phyloP scores from a whole-genome alignment of 2,797 vertebrate genomes.

The Oryzias dopingdopingensis region DNA sequence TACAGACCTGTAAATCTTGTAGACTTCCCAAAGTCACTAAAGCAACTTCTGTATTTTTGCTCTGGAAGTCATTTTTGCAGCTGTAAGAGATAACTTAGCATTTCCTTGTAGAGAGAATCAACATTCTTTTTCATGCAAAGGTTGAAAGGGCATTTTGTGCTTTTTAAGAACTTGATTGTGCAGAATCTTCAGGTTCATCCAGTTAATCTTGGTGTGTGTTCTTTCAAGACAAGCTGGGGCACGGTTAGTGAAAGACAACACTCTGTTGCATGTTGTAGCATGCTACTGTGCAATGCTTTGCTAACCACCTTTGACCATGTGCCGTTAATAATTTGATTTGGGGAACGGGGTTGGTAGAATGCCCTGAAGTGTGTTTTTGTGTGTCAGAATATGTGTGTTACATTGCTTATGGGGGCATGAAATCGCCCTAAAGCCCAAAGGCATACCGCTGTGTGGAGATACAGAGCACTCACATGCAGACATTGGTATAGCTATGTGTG shows the following conservation, averaged over 20 bases:
- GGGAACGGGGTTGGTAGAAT: conserved; percentile 53
- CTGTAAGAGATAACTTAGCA: background rate
- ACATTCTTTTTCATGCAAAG: background rate
- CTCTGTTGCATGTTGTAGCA: conserved; percentile 13
- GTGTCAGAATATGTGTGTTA: conserved; percentile 46
- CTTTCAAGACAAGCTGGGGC: conserved; percentile 4
- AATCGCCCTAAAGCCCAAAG: conserved; percentile 75
- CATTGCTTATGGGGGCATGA: conserved; percentile 81
- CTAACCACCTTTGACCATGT: conserved; percentile 29
- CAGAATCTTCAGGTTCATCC: background rate
- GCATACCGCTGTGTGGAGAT: conserved; percentile 59
- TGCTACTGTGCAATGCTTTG: conserved; percentile 36
- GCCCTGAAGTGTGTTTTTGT: conserved; percentile 30
- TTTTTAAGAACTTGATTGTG: conserved; percentile 13
- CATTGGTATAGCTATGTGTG: conserved; percentile 7
- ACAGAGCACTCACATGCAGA: conserved; percentile 36
- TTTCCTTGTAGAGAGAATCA: background rate
- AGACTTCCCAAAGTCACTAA: background rate
- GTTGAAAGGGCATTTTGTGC: conserved; percentile 5
- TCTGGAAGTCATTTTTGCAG: background rate
- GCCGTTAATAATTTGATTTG: conserved; percentile 43
- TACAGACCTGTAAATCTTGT: conserved; percentile 1
- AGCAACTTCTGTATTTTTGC: background rate
- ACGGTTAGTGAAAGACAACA: conserved; percentile 6
- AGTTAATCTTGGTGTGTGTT: conserved; percentile 8